Conservation (phyloP, 2,113 vertebrate species). For the Danionella cerebrum region DNA sequence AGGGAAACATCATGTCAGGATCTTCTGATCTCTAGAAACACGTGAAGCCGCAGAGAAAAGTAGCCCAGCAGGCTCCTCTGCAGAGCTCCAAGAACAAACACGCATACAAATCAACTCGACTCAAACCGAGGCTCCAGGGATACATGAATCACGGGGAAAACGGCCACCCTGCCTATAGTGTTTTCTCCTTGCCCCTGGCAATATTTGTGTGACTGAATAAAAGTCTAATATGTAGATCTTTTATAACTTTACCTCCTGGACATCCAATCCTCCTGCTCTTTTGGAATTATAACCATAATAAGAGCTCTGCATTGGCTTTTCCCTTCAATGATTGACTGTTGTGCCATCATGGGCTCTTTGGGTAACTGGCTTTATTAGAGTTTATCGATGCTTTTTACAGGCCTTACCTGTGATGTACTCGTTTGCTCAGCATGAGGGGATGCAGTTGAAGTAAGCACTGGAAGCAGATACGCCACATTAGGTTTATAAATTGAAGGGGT, state of each 20-base stretch:
- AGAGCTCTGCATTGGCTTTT: slow-evolving; percentile 3
- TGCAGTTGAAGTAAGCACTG: slow-evolving; percentile 6
- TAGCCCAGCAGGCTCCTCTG: neutral
- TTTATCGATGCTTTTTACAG: neutral
- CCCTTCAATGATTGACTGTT: slow-evolving; percentile 11
- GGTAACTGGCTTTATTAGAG: slow-evolving; percentile 4
- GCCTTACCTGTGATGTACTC: neutral
- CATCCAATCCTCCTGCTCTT: neutral
- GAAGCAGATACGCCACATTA: slow-evolving; percentile 2
- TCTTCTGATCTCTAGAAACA: neutral
- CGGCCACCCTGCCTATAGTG: neutral
- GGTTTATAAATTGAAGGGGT: slow-evolving; percentile 15
- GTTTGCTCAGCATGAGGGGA: neutral
- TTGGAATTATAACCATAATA: slow-evolving; percentile 7
- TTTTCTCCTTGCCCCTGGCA: slow-evolving; percentile 22
- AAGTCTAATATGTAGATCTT: slow-evolving; percentile 23
- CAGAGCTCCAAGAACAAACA: slow-evolving; percentile 13
- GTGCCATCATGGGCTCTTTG: neutral
- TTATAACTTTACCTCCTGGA: neutral
- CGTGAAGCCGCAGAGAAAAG: neutral
- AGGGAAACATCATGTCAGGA: neutral
- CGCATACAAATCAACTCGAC: slow-evolving; percentile 7
- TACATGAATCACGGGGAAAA: slow-evolving; percentile 2
- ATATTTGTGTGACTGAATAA: slow-evolving; percentile 24
- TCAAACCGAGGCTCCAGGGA: neutral